phyloP scores from a whole-genome alignment of 2,888 invertebrate genomes.

The Frankliniella intonsa region DNA sequence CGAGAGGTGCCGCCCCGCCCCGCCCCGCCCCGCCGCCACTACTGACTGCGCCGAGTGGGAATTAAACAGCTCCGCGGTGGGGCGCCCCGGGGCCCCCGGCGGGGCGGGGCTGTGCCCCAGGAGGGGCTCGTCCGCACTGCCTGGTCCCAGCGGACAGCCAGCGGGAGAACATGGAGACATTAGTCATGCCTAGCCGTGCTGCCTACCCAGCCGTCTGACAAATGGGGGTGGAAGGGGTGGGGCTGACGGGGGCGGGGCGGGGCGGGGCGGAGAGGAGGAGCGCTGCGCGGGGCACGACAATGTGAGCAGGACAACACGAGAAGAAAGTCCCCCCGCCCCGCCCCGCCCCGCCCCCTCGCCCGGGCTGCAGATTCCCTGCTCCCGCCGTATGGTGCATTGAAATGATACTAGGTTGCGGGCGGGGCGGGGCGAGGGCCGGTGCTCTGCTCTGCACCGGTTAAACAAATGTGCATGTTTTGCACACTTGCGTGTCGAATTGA shows the following conservation, averaged over 20 bases:
- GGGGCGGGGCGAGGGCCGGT: neutral
- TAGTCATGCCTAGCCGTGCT: conserved; percentile 13
- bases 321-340: neutral
- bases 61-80: neutral
- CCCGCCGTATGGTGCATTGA: neutral
- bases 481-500: too few species aligned
- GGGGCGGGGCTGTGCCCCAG: neutral
- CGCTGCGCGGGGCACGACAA: neutral
- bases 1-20: neutral
- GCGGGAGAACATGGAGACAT: conserved; percentile 20
- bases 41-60: neutral
- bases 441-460: too few species aligned
- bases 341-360: neutral
- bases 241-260: neutral
- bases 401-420: conserved; percentile 1
- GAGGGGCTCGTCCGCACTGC: neutral
- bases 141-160: conserved; percentile 1
- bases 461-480: too few species aligned
- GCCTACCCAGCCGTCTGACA: conserved; percentile 11
- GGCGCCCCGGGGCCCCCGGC: neutral
- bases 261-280: neutral
- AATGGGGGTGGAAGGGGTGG: neutral
- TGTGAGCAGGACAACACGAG: neutral
- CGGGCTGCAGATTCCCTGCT: neutral
- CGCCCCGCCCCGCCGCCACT: neutral